Base-by-base conservation (phyloP, 1,140 invertebrate genomes). In the Centruroides sculpturatus region DNA sequence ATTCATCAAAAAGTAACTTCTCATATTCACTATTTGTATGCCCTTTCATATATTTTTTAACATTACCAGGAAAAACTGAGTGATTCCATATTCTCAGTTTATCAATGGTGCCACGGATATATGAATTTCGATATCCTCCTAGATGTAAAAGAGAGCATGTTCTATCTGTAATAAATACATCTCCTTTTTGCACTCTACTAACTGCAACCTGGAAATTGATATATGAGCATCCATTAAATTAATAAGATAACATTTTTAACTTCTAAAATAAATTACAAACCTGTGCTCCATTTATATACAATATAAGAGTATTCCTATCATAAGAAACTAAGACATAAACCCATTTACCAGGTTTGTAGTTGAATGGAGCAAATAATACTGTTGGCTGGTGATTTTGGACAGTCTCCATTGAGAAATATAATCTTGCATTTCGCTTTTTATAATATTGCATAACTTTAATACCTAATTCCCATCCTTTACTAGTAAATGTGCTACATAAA, bases 261-360 rank as follows among this genome's bases (percentile, higher is more conserved):
- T 8, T 41, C 5, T 6, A 41, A 41, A 41, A 41, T 6, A 41
- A 8, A 41, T 41, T 8, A 41, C 41, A 2, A 4, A 57, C 56
- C 56, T 48, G 56, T 6, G n/a, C 56, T 46, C 56, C 56, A 47
- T 57, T 57, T 5, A 57, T n/a, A 36, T 34, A 57, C 8, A 57
- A 57, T 35, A 12, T 57, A 12, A 35, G 5, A 13, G n/a, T 13
- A 34, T 57, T 36, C 9, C 56, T 36, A 13, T 57, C n/a, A 35
- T 57, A 57, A 7, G 56, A 41, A 12, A 57, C n/a, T 6, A 36
- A 3, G 3, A 57, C n/a, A 48, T 57, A 36, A 48, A 46, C 7
- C 56, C 56, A 57, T 57, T 5, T 8, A 6, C 47, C 13, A 11
- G 56, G 34, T 12, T 12, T 46, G n/a, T 47, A 57, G n/a, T n/a